A percentile compares a stretch with the other conserved stretches of the same genome.
Evolutionary conservation across 2,888 invertebrate genomes (phyloP).

Genomic region (Liodrosophila aerea): DNA sequence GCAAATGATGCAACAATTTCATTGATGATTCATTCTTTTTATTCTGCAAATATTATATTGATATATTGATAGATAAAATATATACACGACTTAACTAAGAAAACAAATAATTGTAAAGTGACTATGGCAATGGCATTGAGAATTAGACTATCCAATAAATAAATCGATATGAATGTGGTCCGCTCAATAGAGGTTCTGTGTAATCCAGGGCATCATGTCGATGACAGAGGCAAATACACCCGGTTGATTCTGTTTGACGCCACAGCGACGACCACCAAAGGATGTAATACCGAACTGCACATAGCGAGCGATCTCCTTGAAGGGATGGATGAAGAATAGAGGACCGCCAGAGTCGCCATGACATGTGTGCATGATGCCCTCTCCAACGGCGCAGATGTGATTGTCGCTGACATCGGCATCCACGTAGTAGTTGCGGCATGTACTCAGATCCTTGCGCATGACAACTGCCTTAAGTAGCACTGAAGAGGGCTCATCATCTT

Average conservation of each 20-base stretch:
- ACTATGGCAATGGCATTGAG: constrained; percentile 53
- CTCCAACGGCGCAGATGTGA: constrained; percentile 78
- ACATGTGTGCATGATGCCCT: constrained; percentile 57
- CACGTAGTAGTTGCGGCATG: constrained; percentile 64
- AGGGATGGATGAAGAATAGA: constrained; percentile 57
- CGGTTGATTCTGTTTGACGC: constrained; percentile 82
- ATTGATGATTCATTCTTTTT: too few species aligned
- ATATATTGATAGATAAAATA: constrained; percentile 18
- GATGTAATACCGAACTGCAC: constrained; percentile 85
- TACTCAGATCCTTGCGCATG: constrained; percentile 34
- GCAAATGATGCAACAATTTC: too few species aligned
- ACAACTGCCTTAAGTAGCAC: constrained; percentile 68
- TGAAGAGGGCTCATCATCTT: constrained; percentile 42
- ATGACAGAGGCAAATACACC: constrained; percentile 84
- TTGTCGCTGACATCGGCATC: constrained; percentile 54
- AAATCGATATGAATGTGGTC: constrained; percentile 1
- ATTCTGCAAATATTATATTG: background rate
- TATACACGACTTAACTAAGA: constrained; percentile 26
- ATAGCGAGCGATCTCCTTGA: constrained; percentile 51
- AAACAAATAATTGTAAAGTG: constrained; percentile 14
- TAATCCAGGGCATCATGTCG: constrained; percentile 84
- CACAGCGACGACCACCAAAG: constrained; percentile 85
- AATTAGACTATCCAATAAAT: constrained; percentile 48
- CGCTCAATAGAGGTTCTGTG: constrained; percentile 66
- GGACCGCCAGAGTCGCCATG: constrained; percentile 79